Evolutionary conservation across 92 coral and sea anemone genomes (phyloP), one percentile per base, ranked within the genome.

Genomic region (Actinostola sp.): DNA sequence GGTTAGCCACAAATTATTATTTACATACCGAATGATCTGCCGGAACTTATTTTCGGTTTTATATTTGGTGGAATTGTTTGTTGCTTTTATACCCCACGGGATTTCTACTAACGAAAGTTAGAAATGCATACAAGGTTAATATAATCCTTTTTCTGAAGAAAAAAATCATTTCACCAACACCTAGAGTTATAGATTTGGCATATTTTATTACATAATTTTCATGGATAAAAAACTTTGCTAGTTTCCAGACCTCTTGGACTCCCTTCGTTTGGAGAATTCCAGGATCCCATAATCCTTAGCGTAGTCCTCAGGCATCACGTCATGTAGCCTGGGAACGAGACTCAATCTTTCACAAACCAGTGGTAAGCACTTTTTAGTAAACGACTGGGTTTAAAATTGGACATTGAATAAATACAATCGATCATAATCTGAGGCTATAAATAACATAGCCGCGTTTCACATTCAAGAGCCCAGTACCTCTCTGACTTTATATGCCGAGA

Each of bases 361-460:
- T 14, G 19, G 21, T 13, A 23, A 13, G 19, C 30, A 6, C 20
- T 53, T 4, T 21, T 4, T n/a, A n/a, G n/a, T n/a, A n/a, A n/a
- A 25, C 60, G 60, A 53, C 60, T 53, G 60, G 60, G 25, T 53
- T 53, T 53, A 53, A 53, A 53, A 53, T 20, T 53, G 60, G 20
- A 4, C 3, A 24, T 53, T 11, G 10, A 53, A 53, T 53, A 53
- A 53, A 53, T 53, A 53, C 8, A 53, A 53, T 53, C 20, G 7
- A 53, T 53, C n/a, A n/a, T n/a, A n/a, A 53, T 10, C 5, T 49
- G 6, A 49, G 8, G 24, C 21, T 7, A 20, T 25, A 31, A 31
- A 28, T 53, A 53, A 53, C 60, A 53, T 53, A 53, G 60, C 60
- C 60, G 29, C 25, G 60, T 6, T 48, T 53, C 25, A 2, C 60